Evolutionary conservation across 2,113 vertebrate genomes (phyloP), one percentile per base, ranked within the genome.

Genomic region (Hippocampus guttulatus): DNA sequence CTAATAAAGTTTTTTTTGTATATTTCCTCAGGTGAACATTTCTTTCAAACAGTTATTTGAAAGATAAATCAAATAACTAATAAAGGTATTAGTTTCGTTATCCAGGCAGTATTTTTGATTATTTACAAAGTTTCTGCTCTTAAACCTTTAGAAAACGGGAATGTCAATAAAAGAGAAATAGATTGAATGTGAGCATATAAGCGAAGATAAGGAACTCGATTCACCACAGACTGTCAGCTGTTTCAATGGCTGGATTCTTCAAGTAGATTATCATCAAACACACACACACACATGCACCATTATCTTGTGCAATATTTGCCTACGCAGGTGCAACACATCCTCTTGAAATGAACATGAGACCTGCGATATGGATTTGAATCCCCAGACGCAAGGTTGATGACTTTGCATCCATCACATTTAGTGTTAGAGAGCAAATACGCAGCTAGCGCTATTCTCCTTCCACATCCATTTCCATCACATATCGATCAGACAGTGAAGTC

Each of bases 401-500:
- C 43, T 74, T 67, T 54, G 64, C 16, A 70, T 68, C 63, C 38
- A n/a, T 77, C 61, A 60, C 61, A 21, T 67, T 68, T 71, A 58
- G 49, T n/a, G 43, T 68, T 61, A 60, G 67, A 54, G 71, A 64
- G 41, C 64, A 52, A 71, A 58, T 67, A 71, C 55, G 58, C 63
- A 74, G 51, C 73, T 40, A 33, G 52, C 60, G 25, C 73, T 68
- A 27, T 40, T 74, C 71, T 38, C 41, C 47, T 27, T 57, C 67
- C 65, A 76, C 67, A 67, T 79, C 67, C 74, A 49, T 75, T 71
- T 74, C 76, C 71, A 71, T 52, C 15, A 47, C 1, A 15, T 82
- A 81, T 82, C 1, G 75, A 81, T 79, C 72, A 52, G 40, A 49
- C 68, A 41, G n/a, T 74, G 75, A 74, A 64, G 72, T 61, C 69